Base-by-base conservation (phyloP, 2,797 vertebrate genomes). In the Enteromius mattozi region DNA sequence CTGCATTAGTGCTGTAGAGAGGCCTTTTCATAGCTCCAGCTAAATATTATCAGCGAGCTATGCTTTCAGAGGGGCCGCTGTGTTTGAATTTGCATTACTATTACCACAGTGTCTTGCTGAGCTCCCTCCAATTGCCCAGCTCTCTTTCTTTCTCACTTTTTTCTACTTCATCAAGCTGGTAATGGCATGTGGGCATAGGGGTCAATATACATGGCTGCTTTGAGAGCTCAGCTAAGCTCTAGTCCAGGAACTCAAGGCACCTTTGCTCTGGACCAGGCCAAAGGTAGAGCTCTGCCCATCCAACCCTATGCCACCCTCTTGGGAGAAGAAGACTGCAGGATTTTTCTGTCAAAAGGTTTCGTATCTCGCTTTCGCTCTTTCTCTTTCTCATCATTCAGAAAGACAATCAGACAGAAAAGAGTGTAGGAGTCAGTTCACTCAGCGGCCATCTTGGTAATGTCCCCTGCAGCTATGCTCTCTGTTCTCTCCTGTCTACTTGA, bases 141-240 rank as follows among this genome's bases (percentile, higher is more conserved):
- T 82, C 51, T 77, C 66, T 66, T 45, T 75, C 70, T 70, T 54
- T 70, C 19, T 49, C 47, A 17, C 19, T 45, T 8, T 35, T 68
- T 59, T 81, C 42, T 74, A 45, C 70, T 78, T 76, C 6, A 21
- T 71, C 78, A 68, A 76, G 59, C 65, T 78, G 71, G 71, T 83
- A 86, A 85, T 47, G 77, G 83, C 81, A 84, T 84, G 77, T 69
- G 80, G 82, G 27, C 7, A 21, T 19, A 12, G 4, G 77, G 88
- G 81, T 86, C 78, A 86, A 21, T 79, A 69, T 83, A 54, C 21
- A 47, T 21, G 51, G 21, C 37, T 14, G 56, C 70, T 75, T 33
- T 65, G 51, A 30, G 61, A 82, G 49, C 47, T 59, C 70, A 47
- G 51, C 59, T 71, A 68, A 85, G 40, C 33, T 78, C 27, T 78